Conservation (phyloP, 2,113 vertebrate genomes). For the Chionodraco myersi region DNA sequence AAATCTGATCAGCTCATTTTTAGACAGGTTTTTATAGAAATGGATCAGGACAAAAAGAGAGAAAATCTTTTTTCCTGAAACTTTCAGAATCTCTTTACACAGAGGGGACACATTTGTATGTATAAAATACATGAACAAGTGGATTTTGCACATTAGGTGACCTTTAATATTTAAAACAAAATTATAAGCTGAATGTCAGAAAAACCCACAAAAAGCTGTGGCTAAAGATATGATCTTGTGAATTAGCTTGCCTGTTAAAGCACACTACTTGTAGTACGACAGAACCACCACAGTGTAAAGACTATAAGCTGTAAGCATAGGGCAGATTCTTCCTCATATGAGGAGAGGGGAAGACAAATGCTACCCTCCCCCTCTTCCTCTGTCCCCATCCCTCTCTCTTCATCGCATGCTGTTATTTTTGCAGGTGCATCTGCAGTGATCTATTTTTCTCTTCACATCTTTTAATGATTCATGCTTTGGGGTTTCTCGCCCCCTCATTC, state of each 20-base stretch:
- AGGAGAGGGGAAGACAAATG: constrained; percentile 32
- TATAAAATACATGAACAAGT: no score
- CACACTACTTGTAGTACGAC: constrained; percentile 19
- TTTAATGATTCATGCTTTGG: constrained; percentile 82
- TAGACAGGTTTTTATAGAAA: no score
- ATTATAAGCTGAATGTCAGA: neutral
- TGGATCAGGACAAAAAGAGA: no score
- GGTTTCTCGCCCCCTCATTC: constrained; percentile 71
- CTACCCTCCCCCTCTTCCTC: constrained; percentile 46
- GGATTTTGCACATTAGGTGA: no score
- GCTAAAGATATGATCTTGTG: neutral
- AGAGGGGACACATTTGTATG: no score
- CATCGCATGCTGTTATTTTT: constrained; percentile 65
- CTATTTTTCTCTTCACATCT: constrained; percentile 78
- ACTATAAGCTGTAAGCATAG: constrained; percentile 29
- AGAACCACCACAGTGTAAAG: constrained; percentile 15
- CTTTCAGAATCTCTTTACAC: no score
- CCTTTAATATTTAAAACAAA: neutral
- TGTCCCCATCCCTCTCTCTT: constrained; percentile 42
- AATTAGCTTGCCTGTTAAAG: neutral
- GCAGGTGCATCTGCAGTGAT: constrained; percentile 81
- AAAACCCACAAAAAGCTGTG: neutral
- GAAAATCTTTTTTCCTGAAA: no score
- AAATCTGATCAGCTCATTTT: no score
- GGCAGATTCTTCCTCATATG: constrained; percentile 50